Base-by-base conservation (phyloP, 2,113 vertebrate genomes). In the Solea solea region DNA sequence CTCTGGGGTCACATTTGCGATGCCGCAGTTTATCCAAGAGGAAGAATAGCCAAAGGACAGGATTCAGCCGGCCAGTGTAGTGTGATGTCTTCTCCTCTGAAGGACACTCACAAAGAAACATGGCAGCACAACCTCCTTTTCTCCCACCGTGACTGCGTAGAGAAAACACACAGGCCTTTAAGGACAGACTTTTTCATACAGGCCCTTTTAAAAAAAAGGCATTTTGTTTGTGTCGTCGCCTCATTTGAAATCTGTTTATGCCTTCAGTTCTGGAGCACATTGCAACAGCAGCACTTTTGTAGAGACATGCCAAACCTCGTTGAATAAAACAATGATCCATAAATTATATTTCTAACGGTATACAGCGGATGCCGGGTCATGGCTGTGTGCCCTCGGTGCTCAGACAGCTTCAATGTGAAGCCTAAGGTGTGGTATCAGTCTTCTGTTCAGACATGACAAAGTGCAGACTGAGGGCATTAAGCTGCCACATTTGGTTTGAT, bases 1-100 rank as follows among this genome's bases (percentile, higher is more conserved):
- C 81, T 83, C 65, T 16, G 5, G 75, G 86, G 68, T 73, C 59
- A 60, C 49, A 67, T 82, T 91, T 77, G 84, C 64, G 58, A 63
- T 79, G 73, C 80, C 70, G 44, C 46, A 46, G 80, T 88, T 88
- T 80, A 90, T 89, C 85, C 83, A 84, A 89, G 81, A 85, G 82
- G 87, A 88, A 90, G 77, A 84, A 80, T 81, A 50, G 83, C 90
- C 78, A 64, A 74, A 69, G 85, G 90, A 86, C 75, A 76, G 63
- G 86, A 82, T 86, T 89, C 83, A 76, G 78, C 64, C 48, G 68
- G 72, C 78, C 78, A 78, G 75, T 67, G 72, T 76, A 68, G 46
- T 64, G 15, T 25, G 69, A 69, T 44, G 76, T 86, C 80, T 81
- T 81, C 69, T 72, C 76, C 67, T 74, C 72, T 75, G 59, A 78